Percentiles rank a stretch among this genome's conserved stretches.
Evolutionary conservation across 2,888 invertebrate genomes (phyloP).

Genomic region (Ichneumoninae sp.): DNA sequence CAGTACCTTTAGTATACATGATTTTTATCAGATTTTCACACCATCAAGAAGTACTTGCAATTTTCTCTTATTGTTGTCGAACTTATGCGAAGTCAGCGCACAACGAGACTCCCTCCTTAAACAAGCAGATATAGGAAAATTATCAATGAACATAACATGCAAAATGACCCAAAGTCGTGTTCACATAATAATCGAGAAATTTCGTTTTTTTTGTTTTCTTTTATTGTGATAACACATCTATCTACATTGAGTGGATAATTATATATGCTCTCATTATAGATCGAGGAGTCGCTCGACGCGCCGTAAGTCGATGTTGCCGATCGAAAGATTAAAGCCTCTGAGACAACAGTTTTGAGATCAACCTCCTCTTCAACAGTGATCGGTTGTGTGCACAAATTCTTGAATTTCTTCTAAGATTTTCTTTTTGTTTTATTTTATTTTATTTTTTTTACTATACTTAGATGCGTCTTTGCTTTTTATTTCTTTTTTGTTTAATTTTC

Average conservation of each 20-base stretch:
- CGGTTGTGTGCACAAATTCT: slow-evolving; percentile 65
- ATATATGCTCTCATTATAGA: slow-evolving; percentile 66
- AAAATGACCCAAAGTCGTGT: slow-evolving; percentile 32
- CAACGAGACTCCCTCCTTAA: not conserved
- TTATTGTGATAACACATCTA: slow-evolving; percentile 70
- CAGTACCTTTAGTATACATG: too few species aligned
- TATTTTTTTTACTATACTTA: slow-evolving; percentile 29
- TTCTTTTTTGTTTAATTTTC: slow-evolving; percentile 34
- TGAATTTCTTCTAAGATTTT: slow-evolving; percentile 54
- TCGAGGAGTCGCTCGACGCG: slow-evolving; percentile 52
- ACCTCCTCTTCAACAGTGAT: slow-evolving; percentile 72
- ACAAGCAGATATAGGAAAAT: not conserved
- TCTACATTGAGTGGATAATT: slow-evolving; percentile 70
- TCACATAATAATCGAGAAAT: slow-evolving; percentile 37
- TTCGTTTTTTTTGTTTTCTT: slow-evolving; percentile 24
- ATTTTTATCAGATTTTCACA: too few species aligned
- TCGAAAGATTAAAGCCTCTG: slow-evolving; percentile 45
- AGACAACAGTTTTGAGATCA: slow-evolving; percentile 71
- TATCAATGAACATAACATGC: slow-evolving; percentile 9
- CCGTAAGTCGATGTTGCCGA: slow-evolving; percentile 47
- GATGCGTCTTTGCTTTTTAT: slow-evolving; percentile 34
- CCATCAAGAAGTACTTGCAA: too few species aligned
- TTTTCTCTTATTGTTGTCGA: too few species aligned
- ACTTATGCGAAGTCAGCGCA: too few species aligned
- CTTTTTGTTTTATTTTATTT: not conserved